Evolutionary conservation across 2,113 vertebrate genomes (phyloP), one percentile per base, ranked within the genome.

Genomic region (Lepus americanus): DNA sequence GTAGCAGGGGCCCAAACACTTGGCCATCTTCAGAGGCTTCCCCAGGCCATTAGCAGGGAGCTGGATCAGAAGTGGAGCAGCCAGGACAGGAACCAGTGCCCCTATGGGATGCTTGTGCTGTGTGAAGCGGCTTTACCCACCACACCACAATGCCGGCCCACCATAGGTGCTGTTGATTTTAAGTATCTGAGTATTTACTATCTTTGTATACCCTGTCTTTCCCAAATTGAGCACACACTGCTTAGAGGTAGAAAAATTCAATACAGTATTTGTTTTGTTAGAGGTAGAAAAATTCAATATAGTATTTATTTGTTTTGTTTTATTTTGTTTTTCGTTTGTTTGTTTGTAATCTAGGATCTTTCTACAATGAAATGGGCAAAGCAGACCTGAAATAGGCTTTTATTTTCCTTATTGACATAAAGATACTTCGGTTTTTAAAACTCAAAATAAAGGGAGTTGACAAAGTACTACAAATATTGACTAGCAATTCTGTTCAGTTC

Each of bases 121-220:
- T 19, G 12, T 13, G 55, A 13, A 59, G 55, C 13, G 19, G 55
- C 55, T 59, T 59, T 59, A 59, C 55, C 39, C 39, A 44, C 39
- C 39, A 44, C 39, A 44, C 39, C 39, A 44, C 39, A 44, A 44
- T 44, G 39, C 39, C 6, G 39, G 39, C 39, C 39, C 39, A 44
- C 39, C 39, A 44, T 59, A 59, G 85, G 84, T 23, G 29, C 25
- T 29, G n/a, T 10, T 33, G 33, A 72, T 22, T 70, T 92, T 70
- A 91, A 77, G 44, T 69, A 84, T 70, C 87, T 70, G 89, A 77
- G 44, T 69, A 84, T 76, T 94, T 73, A 73, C 84, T 55, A 90
- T 78, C 67, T 82, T 55, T 87, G 63, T 16, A 92, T 63, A 33
- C 8, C 16, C 5, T 78, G 11, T 81, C 44, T n/a, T 51, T 55